Percentiles rank a stretch among this genome's conserved stretches.
phyloP scores from a whole-genome alignment of 2,113 vertebrate genomes.

The Galemys pyrenaicus region DNA sequence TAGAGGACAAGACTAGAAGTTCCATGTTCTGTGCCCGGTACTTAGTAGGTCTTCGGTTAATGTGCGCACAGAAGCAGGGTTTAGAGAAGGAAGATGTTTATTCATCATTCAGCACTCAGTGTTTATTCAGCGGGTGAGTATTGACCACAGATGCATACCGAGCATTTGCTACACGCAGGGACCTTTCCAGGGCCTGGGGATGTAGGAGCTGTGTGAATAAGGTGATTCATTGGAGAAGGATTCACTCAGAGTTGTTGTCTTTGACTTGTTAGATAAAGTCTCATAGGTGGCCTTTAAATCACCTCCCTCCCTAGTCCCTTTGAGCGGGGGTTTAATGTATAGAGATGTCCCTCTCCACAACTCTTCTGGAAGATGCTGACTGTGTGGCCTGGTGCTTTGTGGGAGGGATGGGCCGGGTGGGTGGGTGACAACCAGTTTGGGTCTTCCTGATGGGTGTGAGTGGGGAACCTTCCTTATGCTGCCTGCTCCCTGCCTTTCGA shows the following conservation, averaged over 20 bases:
- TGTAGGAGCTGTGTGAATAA: neutral
- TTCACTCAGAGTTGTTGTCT: neutral
- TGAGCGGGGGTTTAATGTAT: neutral
- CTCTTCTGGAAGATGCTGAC: neutral
- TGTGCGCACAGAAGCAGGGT: neutral
- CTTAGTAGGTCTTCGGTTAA: neutral
- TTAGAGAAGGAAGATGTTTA: neutral
- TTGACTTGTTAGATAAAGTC: neutral
- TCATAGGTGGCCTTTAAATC: neutral
- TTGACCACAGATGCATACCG: too few species aligned
- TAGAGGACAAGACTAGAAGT: neutral
- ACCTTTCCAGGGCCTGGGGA: neutral
- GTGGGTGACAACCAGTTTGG: neutral
- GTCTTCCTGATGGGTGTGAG: neutral
- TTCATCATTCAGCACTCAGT: too few species aligned
- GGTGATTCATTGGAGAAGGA: neutral
- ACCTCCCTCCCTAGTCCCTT: neutral
- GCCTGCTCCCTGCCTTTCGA: neutral
- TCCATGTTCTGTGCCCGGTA: neutral
- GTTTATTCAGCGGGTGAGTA: too few species aligned
- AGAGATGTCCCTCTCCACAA: accelerated
- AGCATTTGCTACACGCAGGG: neutral
- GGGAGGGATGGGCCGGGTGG: neutral
- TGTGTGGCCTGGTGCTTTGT: neutral
- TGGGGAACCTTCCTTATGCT: neutral